Base-by-base conservation (phyloP, 2,113 vertebrate species). In the Nanger granti region DNA sequence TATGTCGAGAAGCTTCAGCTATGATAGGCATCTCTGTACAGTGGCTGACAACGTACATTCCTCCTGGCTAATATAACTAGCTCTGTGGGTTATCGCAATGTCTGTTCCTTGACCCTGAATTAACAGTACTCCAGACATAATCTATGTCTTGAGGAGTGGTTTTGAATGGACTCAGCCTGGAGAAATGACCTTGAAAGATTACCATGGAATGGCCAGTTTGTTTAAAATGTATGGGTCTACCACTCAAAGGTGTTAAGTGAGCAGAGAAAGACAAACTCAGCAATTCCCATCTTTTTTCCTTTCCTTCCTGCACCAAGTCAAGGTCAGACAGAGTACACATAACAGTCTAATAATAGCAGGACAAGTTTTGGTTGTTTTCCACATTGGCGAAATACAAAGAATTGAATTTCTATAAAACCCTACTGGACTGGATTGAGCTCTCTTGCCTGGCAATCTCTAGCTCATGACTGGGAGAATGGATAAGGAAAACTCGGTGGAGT, bases 111-210 rank as follows among this genome's bases (percentile, higher is more conserved):
- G 55, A 94, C 76, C 91, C 82, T 64, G 79, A 85, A 44, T 87
- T 62, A 54, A 87, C n/a, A 89, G 29, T 49, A 28, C 28, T 57
- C 59, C 84, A 94, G 76, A 94, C 52, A n/a, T 31, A 44, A 88
- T 80, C 28, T 89, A 11, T 49, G 62, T 87, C 93, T 55, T 57
- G 34, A 89, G 55, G 20, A 47, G 59, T 91, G n/a, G 41, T 92
- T 97, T 85, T 76, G n/a, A 93, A 66, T 44, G 54, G 55, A 31
- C 66, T 90, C 83, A 44, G 60, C 47, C 44, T 90, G 8, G 80
- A 96, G 87, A 95, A 91, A 62, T 66, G 87, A 93, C 93, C 83
- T 94, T 49, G 80, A 83, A 57, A 96, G 83, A 93, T 93, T 87
- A 80, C 80, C 84, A 55, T 55, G 60, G 87, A 94, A 94, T 59